Evolutionary conservation across 2,113 vertebrate species (phyloP).

Genomic region (Sphyrna mokarran): DNA sequence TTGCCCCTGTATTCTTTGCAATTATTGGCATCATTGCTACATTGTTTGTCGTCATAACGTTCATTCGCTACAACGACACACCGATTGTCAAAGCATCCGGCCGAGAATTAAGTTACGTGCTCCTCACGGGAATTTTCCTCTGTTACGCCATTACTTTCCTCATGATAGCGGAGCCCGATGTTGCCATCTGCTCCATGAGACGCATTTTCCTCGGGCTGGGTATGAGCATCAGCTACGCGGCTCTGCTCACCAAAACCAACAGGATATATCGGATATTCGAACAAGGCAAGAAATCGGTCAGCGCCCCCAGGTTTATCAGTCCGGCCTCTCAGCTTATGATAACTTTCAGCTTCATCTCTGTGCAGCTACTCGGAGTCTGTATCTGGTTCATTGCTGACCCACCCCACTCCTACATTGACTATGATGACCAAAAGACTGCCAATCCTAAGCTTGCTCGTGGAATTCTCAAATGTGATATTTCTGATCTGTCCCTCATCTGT

Average conservation of each 20-base stretch:
- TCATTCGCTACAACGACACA: slow-evolving; percentile 88
- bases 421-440: slow-evolving; percentile 87
- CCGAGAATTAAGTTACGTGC: slow-evolving; percentile 88
- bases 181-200: slow-evolving; percentile 78
- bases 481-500: slow-evolving; percentile 93
- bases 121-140: slow-evolving; percentile 89
- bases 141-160: slow-evolving; percentile 92
- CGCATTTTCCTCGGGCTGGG: slow-evolving; percentile 87
- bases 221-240: slow-evolving; percentile 94
- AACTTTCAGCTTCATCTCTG: slow-evolving; percentile 88
- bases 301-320: slow-evolving; percentile 84
- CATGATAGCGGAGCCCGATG: slow-evolving; percentile 81
- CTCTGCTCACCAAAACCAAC: slow-evolving; percentile 93
- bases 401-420: slow-evolving; percentile 87
- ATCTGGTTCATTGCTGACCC: slow-evolving; percentile 93
- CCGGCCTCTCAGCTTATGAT: slow-evolving; percentile 89
- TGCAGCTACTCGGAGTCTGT: slow-evolving; percentile 88
- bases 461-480: slow-evolving; percentile 82
- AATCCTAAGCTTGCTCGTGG: slow-evolving; percentile 79
- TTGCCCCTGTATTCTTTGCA: slow-evolving; percentile 82
- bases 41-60: slow-evolving; percentile 78
- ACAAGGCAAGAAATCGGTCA: slow-evolving; percentile 91
- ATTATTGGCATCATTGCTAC: slow-evolving; percentile 84
- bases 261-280: slow-evolving; percentile 96
- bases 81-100: slow-evolving; percentile 92